Evolutionary conservation across 2,797 vertebrate genomes (phyloP).

Genomic region (Tiaroga cobitis): DNA sequence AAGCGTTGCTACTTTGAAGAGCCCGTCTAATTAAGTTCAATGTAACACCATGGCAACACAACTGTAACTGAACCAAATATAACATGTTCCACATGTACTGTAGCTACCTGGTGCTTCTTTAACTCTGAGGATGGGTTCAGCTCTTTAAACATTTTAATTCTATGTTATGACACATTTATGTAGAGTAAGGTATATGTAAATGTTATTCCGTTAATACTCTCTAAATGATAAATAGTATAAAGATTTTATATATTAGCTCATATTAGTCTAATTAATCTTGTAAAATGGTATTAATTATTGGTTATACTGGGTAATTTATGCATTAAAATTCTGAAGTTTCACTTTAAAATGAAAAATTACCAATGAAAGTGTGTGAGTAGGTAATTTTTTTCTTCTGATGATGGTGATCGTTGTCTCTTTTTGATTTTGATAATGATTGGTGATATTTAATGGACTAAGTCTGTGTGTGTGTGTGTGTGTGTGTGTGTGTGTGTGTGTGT

Average conservation of each 20-base stretch:
- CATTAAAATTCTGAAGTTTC: slow-evolving; percentile 1
- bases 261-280: not conserved
- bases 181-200: slow-evolving; percentile 5
- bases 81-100: not conserved
- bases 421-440: not conserved
- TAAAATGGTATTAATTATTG: slow-evolving; percentile 17
- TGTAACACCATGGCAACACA: not conserved
- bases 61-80: slow-evolving; percentile 11
- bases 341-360: slow-evolving; percentile 22
- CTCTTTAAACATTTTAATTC: not conserved
- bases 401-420: not conserved
- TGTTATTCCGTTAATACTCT: not conserved
- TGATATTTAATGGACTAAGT: slow-evolving; percentile 11
- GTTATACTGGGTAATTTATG: slow-evolving; percentile 14
- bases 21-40: slow-evolving; percentile 6
- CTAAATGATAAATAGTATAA: slow-evolving; percentile 6
- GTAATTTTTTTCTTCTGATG: not conserved
- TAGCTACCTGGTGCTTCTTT: not conserved
- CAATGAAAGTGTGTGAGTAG: not conserved
- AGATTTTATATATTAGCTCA: slow-evolving; percentile 1
- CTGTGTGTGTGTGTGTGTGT: slow-evolving; percentile 12
- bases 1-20: slow-evolving; percentile 21
- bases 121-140: not conserved
- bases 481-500: too few species aligned
- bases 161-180: not conserved